Base-by-base conservation (phyloP, 2,888 invertebrate species). In the Pachycephus smyrnensis region DNA sequence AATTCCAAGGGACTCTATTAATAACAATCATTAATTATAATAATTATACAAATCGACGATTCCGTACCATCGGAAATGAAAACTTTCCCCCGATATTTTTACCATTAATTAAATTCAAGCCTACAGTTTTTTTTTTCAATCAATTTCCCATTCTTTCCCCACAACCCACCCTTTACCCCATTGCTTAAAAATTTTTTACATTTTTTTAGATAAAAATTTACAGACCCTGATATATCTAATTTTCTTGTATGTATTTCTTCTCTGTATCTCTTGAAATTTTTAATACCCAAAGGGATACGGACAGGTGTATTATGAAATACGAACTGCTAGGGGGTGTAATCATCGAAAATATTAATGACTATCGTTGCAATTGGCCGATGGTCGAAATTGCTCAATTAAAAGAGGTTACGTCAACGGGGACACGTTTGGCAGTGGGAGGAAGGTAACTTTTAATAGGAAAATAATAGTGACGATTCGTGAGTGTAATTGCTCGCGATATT, bases 381-480 rank as follows among this genome's bases (percentile, higher is more conserved):
- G 6, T 55, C 55, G 0, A 23, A 55, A 55, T 55, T 23, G 55
- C 55, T 55, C 55, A 55, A 55, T 55, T 55, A 55, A 23, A 23
- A 55, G 9, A 55, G 4, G 23, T 55, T 55, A 55, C 55, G 2
- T 55, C 1, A 23, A 55, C 55, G 55, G 55, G 4, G 55, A 55
- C 55, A 9, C 55, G 23, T 55, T 23, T 6, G 55, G 15, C 9
- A 55, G 23, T 23, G 55, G 15, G 55, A 6, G 55, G 23, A 4
- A 33, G 23, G 23, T 55, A 23, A 55, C 32, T 75, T 73, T 73
- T 76, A 78, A 73, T 76, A 73, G 73, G 55, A 68, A 75, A 55
- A 73, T 78, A 76, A 78, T 76, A 68, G 73, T 75, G 35, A 76
- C 73, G 35, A 78, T 68, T 75, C 78, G 78, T 76, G 73, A 73